Evolutionary conservation across 2,888 invertebrate species (phyloP), one percentile per base, ranked within the genome.

Genomic region (Oligia strigilis): DNA sequence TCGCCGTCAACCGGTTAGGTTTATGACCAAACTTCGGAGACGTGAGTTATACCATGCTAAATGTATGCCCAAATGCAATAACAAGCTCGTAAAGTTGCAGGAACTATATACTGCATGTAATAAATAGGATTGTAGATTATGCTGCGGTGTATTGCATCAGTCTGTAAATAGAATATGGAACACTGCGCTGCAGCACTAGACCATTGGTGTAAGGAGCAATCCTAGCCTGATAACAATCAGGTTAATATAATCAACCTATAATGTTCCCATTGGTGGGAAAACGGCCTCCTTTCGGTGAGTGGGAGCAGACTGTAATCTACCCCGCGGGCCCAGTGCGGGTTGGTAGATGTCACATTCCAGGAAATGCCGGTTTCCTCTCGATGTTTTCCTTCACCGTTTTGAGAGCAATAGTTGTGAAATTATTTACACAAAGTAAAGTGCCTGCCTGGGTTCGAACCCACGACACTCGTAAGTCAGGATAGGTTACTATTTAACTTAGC

Each of bases 41-140:
- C 87, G 62, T 80, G 83, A 88, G 77, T 86, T 85, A 85, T 82
- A 52, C 70, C 70, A 82, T 65, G 83, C 71, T 82, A 82, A 86
- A 80, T 86, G 76, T 83, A 67, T 76, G 72, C 66, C 58, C 29
- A 74, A 82, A 86, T 75, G 77, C 88, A 82, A 88, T 75, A 83
- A 87, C 84, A 85, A 66, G 64, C 67, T 80, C 75, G 58, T 80
- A 78, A 86, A 80, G 65, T 73, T 72, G 36, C 62, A 70, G 29
- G 55, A 65, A 66, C 36, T 69, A 74, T n/a, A 49, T 66, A 43
- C 66, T 36, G 58, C 65, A 29, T 19, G 62, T 72, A 72, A 67
- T 67, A 64, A 58, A 82, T 72, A n/a, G 40, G 40, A 67, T 62
- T 67, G 17, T 29, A 66, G 36, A 71, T 29, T 55, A 43, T 66